phyloP scores from a whole-genome alignment of 2,797 vertebrate species.

The Simalia tracyae region DNA sequence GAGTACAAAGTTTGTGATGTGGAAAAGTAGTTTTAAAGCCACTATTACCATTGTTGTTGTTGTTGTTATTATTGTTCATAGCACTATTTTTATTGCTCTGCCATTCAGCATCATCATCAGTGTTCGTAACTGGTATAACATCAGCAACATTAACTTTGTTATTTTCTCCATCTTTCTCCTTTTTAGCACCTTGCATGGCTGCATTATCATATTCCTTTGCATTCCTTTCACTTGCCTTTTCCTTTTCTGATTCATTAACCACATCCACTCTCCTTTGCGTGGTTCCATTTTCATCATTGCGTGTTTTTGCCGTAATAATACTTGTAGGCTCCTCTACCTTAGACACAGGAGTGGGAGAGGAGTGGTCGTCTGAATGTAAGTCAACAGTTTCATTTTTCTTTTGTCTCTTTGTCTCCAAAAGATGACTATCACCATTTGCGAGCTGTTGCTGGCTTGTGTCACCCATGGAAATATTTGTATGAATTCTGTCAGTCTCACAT shows the following conservation, averaged over 20 bases:
- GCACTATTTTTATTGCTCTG: slow-evolving; percentile 72
- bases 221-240: slow-evolving; percentile 66
- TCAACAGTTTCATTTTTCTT: slow-evolving; percentile 52
- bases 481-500: slow-evolving; percentile 54
- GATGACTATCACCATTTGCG: slow-evolving; percentile 72
- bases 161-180: slow-evolving; percentile 59
- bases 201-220: slow-evolving; percentile 51
- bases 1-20: slow-evolving; percentile 41
- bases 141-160: slow-evolving; percentile 49
- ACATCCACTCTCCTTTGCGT: slow-evolving; percentile 53
- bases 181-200: slow-evolving; percentile 52
- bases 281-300: slow-evolving; percentile 50
- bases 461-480: slow-evolving; percentile 33
- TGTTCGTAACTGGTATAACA: slow-evolving; percentile 78
- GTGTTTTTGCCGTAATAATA: slow-evolving; percentile 52
- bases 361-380: slow-evolving; percentile 44
- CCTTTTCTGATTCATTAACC: slow-evolving; percentile 59
- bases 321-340: slow-evolving; percentile 63
- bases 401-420: slow-evolving; percentile 64
- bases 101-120: slow-evolving; percentile 69
- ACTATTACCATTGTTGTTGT: slow-evolving; percentile 74
- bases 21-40: slow-evolving; percentile 20
- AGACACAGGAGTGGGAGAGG: slow-evolving; percentile 40
- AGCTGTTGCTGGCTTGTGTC: slow-evolving; percentile 66
- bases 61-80: slow-evolving; percentile 79